Percentiles rank a stretch among this genome's conserved stretches.
These are phyloP conservation scores for Aphrocallistes beatrix DNA, from an alignment of 37 sponge, comb jelly and placozoan genomes.

Conservation along the genomic window DNA sequence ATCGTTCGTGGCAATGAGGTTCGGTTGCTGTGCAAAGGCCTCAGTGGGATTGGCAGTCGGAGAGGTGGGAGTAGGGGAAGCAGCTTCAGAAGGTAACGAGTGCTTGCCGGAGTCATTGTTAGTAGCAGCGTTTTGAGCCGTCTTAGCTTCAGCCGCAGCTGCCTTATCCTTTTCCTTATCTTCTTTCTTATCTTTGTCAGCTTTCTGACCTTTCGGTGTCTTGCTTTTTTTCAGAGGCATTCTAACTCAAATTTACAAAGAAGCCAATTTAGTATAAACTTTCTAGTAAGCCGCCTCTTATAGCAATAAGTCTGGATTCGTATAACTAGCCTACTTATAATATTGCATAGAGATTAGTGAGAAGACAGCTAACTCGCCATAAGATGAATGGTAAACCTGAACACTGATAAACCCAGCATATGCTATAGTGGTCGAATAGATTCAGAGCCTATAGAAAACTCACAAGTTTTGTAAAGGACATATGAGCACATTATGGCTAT, in stretches of 20 bases:
- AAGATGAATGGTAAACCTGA: not conserved
- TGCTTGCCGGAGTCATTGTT: not conserved
- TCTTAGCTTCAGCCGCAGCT: not conserved
- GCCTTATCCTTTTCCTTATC: not conserved
- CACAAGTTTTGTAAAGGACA: slow-evolving; percentile 6
- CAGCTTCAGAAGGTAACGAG: not conserved
- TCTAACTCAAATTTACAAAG: no score
- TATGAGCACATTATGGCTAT: no score
- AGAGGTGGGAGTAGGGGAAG: not conserved
- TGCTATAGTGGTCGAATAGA: not conserved
- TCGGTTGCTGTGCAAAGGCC: not conserved
- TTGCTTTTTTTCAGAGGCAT: no score
- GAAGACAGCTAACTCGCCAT: not conserved
- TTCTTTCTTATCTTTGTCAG: not conserved
- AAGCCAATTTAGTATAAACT: no score
- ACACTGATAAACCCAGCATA: not conserved
- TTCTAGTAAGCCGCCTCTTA: no score
- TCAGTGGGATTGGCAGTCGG: not conserved
- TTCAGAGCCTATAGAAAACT: not conserved
- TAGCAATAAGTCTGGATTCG: no score
- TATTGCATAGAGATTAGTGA: not conserved
- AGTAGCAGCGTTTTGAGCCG: not conserved
- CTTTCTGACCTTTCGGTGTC: not conserved
- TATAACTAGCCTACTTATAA: no score
- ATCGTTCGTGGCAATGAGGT: not conserved